Evolutionary conservation across 2,113 vertebrate genomes (phyloP), one percentile per base, ranked within the genome.

Genomic region (Hepsetus odoe): DNA sequence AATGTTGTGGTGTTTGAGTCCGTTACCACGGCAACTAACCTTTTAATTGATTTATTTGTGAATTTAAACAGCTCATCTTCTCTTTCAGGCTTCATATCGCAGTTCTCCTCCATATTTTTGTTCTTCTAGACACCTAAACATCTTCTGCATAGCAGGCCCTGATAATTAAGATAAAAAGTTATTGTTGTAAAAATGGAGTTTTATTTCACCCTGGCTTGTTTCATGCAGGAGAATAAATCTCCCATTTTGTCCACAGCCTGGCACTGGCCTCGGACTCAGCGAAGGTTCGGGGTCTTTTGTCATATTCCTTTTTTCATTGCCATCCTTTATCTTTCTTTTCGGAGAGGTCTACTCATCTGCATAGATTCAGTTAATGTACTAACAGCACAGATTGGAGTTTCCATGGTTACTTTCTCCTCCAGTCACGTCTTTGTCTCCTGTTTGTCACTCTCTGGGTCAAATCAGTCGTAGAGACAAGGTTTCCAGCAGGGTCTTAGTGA

Each of bases 51-150:
- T 51, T 51, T 55, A 11, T 10, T 20, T 32, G 8, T 44, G 16
- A 4, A 70, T 80, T 80, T 86, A 78, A 80, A 80, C 74, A 82
- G 81, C 77, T 74, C 78, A 84, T 24, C 55, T 81, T 91, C 80
- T 88, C 78, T 91, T 92, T 87, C 90, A 91, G 90, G 87, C 75
- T 77, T 75, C 84, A 44, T 46, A 20, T 68, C 61, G 26, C 4
- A 24, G 4, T 65, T 38, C 22, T 16, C 38, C 5, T 67, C 16
- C 10, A 20, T 61, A 14, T 26, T 35, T 65, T 32, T 65, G 30
- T 64, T 64, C 28, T 64, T 7, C 30, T 1, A 61, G 10, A 30
- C 12, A 18, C 24, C 38, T 40, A 33, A n/a, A 18, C 38, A 24
- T 74, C 58, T 61, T 46, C 56, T 2, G 14, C 28, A n/a, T 22